Percentiles rank a stretch among this genome's conserved stretches.
These are phyloP conservation scores for Halcyon leucocephala DNA, from an alignment of 2,797 vertebrate genomes.

Conservation along the genomic window DNA sequence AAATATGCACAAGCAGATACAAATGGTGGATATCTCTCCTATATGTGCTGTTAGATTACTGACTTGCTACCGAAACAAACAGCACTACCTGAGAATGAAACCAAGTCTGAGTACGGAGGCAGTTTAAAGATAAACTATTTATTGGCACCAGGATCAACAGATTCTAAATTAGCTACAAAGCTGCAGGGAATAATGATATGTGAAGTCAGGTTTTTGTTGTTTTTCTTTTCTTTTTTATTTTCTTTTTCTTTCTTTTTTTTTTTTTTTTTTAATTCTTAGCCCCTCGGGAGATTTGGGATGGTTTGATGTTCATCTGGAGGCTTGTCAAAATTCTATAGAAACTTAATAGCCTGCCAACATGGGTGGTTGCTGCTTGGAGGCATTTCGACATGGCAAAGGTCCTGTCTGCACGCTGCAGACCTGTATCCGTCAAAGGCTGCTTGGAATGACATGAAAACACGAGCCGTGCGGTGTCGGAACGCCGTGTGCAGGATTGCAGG, in stretches of 20 bases:
- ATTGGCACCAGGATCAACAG: conserved; percentile 70
- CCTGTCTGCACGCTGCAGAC: conserved; percentile 29
- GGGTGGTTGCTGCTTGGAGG: conserved; percentile 63
- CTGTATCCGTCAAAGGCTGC: background rate
- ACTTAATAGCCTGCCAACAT: conserved; percentile 66
- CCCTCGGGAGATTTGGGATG: conserved; percentile 49
- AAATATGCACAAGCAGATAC: background rate
- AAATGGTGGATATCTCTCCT: background rate
- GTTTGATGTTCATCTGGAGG: conserved; percentile 68
- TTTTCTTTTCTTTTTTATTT: background rate
- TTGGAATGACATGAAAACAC: conserved; percentile 56
- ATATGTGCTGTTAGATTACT: background rate
- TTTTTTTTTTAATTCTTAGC: conserved; percentile 2
- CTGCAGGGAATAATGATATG: conserved; percentile 44
- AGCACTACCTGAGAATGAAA: background rate
- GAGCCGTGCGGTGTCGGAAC: background rate
- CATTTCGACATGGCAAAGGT: conserved; percentile 60
- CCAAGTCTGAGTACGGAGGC: background rate
- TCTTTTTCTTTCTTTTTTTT: background rate
- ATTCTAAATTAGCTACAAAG: conserved; percentile 69
- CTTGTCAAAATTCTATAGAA: conserved; percentile 61
- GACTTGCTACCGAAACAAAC: background rate
- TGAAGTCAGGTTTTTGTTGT: conserved; percentile 5
- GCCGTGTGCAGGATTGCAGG: background rate
- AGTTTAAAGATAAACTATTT: conserved; percentile 56